These are phyloP conservation scores for Trichoplusia ni DNA, from an alignment of 1,140 invertebrate species.

Conservation along the genomic window DNA sequence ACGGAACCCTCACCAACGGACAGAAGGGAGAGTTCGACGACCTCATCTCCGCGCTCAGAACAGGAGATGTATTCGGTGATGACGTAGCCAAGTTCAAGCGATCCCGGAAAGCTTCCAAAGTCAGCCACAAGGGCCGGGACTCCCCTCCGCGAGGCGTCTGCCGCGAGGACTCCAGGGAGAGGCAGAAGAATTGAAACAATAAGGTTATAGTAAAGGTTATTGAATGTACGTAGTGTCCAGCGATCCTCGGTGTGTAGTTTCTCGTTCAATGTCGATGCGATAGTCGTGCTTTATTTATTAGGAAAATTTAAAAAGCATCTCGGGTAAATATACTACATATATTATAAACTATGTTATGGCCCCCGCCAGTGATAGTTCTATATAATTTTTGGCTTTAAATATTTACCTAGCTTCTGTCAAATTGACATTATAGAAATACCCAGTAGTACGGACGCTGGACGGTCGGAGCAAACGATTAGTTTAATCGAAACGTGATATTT, in stretches of 20 bases:
- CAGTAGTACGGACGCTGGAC: conserved; percentile 8
- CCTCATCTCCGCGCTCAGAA: conserved; percentile 96
- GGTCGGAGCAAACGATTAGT: conserved; percentile 26
- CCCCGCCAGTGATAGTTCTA: not conserved
- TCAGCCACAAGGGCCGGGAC: conserved; percentile 80
- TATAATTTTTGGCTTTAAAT: conserved; percentile 10
- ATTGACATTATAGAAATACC: conserved; percentile 7
- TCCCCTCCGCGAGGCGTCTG: conserved; percentile 84
- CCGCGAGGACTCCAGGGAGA: conserved; percentile 87
- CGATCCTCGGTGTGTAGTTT: not conserved
- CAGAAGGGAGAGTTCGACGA: conserved; percentile 97
- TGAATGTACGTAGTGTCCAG: conserved; percentile 28
- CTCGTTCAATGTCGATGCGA: conserved; percentile 17
- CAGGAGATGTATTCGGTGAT: conserved; percentile 98
- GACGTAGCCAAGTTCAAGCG: conserved; percentile 96
- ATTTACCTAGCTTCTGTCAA: conserved; percentile 21
- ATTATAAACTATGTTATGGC: not conserved
- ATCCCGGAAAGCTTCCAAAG: conserved; percentile 86
- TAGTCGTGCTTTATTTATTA: conserved; percentile 17
- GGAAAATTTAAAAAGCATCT: not conserved
- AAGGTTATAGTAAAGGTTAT: conserved; percentile 23
- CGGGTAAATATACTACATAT: not conserved
- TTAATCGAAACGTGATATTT: conserved; percentile 36
- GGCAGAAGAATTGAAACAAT: conserved; percentile 75
- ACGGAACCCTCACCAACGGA: conserved; percentile 75